Percentiles rank a stretch among this genome's conserved stretches.
Evolutionary conservation across 2,888 invertebrate species (phyloP).

Genomic region (Drosophila anomalata): DNA sequence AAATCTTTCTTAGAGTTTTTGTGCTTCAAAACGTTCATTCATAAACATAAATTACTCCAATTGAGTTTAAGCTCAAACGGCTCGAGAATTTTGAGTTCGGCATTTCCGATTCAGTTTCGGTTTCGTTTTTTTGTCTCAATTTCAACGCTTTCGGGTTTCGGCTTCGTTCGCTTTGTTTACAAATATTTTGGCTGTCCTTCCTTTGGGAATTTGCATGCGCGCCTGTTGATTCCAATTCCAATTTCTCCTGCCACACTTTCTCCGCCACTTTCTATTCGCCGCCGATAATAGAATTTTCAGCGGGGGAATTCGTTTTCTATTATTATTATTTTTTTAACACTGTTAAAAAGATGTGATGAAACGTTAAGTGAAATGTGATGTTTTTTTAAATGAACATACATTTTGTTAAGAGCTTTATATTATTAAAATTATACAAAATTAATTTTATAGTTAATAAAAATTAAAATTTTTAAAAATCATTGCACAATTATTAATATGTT

Average conservation of each 20-base stretch:
- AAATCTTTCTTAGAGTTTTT: not conserved
- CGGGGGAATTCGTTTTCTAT: not conserved
- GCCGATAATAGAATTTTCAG: constrained; percentile 1
- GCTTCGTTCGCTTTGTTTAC: constrained; percentile 52
- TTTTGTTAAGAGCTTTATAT: too few relatives aligned
- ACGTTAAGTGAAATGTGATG: too few relatives aligned
- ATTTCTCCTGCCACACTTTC: not conserved
- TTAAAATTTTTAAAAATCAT: too few relatives aligned
- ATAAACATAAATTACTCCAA: constrained; percentile 11
- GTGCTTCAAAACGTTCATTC: constrained; percentile 14
- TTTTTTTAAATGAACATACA: too few relatives aligned
- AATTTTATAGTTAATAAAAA: too few relatives aligned
- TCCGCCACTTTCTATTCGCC: not conserved
- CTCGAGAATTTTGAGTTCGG: constrained; percentile 9
- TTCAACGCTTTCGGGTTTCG: constrained; percentile 7
- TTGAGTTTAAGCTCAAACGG: constrained; percentile 23
- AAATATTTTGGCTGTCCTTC: constrained; percentile 46
- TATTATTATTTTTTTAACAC: not conserved
- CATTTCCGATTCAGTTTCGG: constrained; percentile 1
- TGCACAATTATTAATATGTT: too few relatives aligned
- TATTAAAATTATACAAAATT: too few relatives aligned
- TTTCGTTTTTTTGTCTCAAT: constrained; percentile 8
- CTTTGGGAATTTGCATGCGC: constrained; percentile 57
- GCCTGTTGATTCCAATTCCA: constrained; percentile 62
- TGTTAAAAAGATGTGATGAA: not conserved